Percentiles rank a stretch among this genome's conserved stretches.
Conservation (phyloP, 2,888 invertebrate species). For the Lasiommata megera region DNA sequence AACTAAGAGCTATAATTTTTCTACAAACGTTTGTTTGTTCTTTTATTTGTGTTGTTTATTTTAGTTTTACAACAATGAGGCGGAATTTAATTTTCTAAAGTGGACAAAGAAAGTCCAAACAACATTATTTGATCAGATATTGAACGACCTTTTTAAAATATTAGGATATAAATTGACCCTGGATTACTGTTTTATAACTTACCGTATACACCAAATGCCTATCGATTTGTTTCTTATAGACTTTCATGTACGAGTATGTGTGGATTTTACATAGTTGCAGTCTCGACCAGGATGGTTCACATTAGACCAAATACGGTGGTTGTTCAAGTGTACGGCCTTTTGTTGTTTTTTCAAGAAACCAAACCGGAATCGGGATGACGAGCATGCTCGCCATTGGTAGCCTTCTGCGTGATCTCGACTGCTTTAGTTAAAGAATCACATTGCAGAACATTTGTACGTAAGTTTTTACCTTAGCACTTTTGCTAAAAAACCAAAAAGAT, state of each 20-base stretch:
- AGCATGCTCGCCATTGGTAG: slow-evolving; percentile 8
- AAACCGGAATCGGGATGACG: slow-evolving; percentile 42
- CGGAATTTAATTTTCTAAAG: no score
- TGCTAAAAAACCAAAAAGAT: not conserved
- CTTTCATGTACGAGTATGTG: slow-evolving; percentile 19
- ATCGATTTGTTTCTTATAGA: slow-evolving; percentile 9
- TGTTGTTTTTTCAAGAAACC: slow-evolving; percentile 38
- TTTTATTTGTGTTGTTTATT: no score
- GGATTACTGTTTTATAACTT: not conserved
- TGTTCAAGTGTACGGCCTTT: slow-evolving; percentile 37
- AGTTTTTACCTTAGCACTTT: no score
- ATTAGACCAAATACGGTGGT: slow-evolving; percentile 54
- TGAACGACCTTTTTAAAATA: no score
- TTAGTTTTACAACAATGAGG: no score
- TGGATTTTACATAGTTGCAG: slow-evolving; percentile 26
- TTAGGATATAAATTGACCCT: not conserved
- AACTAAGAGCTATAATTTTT: no score
- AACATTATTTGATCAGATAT: no score
- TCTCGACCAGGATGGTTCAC: slow-evolving; percentile 49
- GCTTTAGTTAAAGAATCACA: not conserved
- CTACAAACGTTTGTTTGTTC: no score
- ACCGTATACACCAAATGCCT: not conserved
- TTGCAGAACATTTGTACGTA: no score
- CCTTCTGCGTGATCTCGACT: not conserved
- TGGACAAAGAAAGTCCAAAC: no score